phyloP scores from a whole-genome alignment of 2,797 vertebrate genomes.

The Chiroxiphia lanceolata region DNA sequence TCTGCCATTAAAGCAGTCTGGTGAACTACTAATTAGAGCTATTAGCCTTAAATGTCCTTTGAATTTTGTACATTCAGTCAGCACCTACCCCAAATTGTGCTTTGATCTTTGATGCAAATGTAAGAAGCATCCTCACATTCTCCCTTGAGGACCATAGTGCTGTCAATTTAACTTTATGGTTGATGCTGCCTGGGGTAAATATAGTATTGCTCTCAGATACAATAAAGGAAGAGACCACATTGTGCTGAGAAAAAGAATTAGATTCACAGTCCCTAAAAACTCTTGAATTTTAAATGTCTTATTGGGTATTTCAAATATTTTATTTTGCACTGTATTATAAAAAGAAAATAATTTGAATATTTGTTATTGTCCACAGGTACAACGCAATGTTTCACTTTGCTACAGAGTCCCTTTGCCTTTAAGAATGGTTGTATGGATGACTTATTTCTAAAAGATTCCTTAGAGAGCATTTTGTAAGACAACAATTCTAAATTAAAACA shows the following conservation, averaged over 20 bases:
- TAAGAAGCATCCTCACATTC: background rate
- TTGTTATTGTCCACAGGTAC: background rate
- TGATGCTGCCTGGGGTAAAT: conserved; percentile 29
- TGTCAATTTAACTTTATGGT: conserved; percentile 37
- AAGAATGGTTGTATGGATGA: background rate
- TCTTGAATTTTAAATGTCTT: background rate
- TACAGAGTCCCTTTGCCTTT: background rate
- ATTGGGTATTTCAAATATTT: background rate
- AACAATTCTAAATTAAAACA: conserved; percentile 50
- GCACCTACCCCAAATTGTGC: background rate
- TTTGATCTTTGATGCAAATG: conserved; percentile 52
- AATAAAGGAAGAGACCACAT: background rate
- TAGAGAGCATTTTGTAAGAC: conserved; percentile 33
- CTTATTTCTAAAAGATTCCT: conserved; percentile 25
- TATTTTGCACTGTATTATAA: background rate
- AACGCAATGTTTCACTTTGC: background rate
- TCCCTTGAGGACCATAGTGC: background rate
- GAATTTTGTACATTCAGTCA: conserved; percentile 19
- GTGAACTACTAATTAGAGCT: conserved; percentile 1
- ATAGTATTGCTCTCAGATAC: background rate
- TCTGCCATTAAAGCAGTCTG: background rate
- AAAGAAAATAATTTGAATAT: background rate
- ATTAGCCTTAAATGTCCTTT: conserved; percentile 33
- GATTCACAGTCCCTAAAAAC: background rate
- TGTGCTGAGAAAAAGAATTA: background rate